These are phyloP conservation scores for Caenorhabditis drosophilae DNA, from an alignment of 2,888 invertebrate species.

Conservation along the genomic window DNA sequence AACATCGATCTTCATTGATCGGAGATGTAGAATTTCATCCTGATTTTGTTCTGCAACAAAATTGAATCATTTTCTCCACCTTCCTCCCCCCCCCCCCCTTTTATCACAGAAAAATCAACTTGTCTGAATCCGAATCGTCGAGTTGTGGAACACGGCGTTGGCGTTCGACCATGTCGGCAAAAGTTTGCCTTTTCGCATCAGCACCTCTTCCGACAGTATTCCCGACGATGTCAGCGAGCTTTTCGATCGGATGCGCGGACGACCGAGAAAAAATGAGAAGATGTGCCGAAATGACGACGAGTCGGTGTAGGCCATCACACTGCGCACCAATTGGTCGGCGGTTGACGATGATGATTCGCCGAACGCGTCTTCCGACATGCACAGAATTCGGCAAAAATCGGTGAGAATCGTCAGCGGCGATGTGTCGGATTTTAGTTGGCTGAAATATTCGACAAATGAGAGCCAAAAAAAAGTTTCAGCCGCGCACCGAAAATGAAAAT, in stretches of 20 bases:
- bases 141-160: conserved; percentile 46
- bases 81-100: too few relatives aligned
- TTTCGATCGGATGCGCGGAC: conserved; percentile 24
- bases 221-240: conserved; percentile 26
- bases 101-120: conserved; percentile 18
- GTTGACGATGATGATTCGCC: background rate
- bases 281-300: conserved; percentile 27
- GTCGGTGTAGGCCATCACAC: conserved; percentile 25
- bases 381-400: conserved; percentile 30
- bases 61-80: background rate
- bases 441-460: too few relatives aligned
- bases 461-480: too few relatives aligned
- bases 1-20: conserved; percentile 22
- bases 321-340: conserved; percentile 3
- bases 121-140: conserved; percentile 44
- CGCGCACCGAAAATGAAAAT: conserved; percentile 32
- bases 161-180: conserved; percentile 45
- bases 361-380: conserved; percentile 20
- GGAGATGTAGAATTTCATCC: conserved; percentile 23
- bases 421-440: conserved; percentile 31
- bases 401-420: conserved; percentile 25
- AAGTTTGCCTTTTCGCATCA: conserved; percentile 42
- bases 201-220: conserved; percentile 42
- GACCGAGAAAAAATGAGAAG: conserved; percentile 25
- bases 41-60: conserved; percentile 26